phyloP scores from a whole-genome alignment of 2,888 invertebrate genomes.

The Lamproptera curius region DNA sequence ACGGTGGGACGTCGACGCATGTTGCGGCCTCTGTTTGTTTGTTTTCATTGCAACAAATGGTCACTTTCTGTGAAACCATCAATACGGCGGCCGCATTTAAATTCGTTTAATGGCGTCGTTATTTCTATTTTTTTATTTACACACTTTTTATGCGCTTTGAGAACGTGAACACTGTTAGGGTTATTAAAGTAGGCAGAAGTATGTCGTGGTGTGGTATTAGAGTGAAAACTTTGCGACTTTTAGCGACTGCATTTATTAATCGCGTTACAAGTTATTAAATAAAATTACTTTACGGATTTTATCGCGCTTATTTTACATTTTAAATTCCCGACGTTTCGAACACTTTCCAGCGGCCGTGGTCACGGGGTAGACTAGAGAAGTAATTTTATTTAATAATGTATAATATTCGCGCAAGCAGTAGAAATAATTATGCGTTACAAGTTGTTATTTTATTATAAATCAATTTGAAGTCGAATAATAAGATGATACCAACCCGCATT shows the following conservation, averaged over 20 bases:
- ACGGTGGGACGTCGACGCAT: slow-evolving; percentile 42
- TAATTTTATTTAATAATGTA: too few species aligned
- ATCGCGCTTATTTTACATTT: too few species aligned
- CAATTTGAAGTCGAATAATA: too few species aligned
- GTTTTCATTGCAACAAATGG: slow-evolving; percentile 36
- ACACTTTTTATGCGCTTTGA: not conserved
- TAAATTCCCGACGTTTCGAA: too few species aligned
- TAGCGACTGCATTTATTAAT: not conserved
- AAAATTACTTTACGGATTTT: too few species aligned
- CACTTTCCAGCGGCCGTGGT: too few species aligned
- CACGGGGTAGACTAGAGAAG: too few species aligned
- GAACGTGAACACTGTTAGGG: not conserved
- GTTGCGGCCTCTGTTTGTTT: slow-evolving; percentile 44
- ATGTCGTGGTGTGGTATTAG: not conserved
- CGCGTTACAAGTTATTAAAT: not conserved
- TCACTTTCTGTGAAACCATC: slow-evolving; percentile 34
- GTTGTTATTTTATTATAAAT: too few species aligned
- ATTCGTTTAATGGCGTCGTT: slow-evolving; percentile 8
- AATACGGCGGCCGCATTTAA: slow-evolving; percentile 15
- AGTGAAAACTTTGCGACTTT: not conserved
- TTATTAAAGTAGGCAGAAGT: not conserved
- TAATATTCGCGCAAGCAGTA: too few species aligned
- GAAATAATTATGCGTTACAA: too few species aligned
- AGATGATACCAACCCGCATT: too few species aligned
- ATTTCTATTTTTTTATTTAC: slow-evolving; percentile 2